A percentile compares a stretch with the other conserved stretches of the same genome.
Evolutionary conservation across 2,797 vertebrate species (phyloP).

Genomic region (Cyprinodon diabolis): DNA sequence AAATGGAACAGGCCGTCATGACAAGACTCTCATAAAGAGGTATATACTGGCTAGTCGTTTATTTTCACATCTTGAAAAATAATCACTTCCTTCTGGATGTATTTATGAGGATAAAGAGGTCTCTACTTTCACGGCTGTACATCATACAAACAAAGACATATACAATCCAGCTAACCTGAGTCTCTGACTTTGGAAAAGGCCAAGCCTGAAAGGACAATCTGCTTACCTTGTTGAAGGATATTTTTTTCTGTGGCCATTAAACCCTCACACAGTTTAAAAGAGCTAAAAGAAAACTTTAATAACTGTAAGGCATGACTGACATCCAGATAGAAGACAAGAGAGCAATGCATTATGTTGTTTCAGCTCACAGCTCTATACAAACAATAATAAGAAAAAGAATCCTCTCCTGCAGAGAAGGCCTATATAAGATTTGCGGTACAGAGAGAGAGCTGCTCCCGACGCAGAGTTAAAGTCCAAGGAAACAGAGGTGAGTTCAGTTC

Average conservation of each 20-base stretch:
- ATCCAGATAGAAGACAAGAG: constrained; percentile 1
- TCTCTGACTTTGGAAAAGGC: constrained; percentile 40
- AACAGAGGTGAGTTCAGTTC: constrained; percentile 41
- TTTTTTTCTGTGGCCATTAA: constrained; percentile 19
- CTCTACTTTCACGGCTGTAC: constrained; percentile 62
- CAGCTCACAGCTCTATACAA: constrained; percentile 47
- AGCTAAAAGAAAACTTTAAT: constrained; percentile 25
- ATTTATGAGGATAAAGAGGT: constrained; percentile 76
- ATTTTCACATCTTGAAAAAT: constrained; percentile 80
- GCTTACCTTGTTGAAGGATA: constrained; percentile 21
- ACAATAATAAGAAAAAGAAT: constrained; percentile 47
- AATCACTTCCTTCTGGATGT: constrained; percentile 80
- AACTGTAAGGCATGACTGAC: not conserved
- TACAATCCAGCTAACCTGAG: constrained; percentile 58
- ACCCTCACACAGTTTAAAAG: constrained; percentile 21
- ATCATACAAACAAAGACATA: constrained; percentile 50
- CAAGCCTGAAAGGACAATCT: constrained; percentile 37
- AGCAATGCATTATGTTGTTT: constrained; percentile 30
- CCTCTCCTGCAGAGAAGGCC: constrained; percentile 54
- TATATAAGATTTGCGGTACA: constrained; percentile 62
- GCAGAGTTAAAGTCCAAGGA: constrained; percentile 40
- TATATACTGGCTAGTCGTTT: constrained; percentile 76
- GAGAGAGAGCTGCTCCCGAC: constrained; percentile 60
- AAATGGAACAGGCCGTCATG: constrained; percentile 64
- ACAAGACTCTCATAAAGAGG: constrained; percentile 77